Evolutionary conservation across 2,797 vertebrate genomes (phyloP).

Genomic region (Saguinus oedipus): DNA sequence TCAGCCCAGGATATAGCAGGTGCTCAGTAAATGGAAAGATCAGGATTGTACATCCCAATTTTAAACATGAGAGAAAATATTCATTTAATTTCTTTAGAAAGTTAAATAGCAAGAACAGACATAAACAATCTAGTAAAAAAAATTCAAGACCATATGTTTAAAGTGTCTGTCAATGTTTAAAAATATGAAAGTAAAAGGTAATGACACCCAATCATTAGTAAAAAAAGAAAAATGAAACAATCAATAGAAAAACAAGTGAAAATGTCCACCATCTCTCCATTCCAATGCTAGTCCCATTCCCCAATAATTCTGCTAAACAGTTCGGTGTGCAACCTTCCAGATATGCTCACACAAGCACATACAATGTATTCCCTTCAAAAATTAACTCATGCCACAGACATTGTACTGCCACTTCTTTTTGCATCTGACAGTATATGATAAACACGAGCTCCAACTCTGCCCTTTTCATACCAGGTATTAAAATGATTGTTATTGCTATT

Average conservation of each 20-base stretch:
- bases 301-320: neutral
- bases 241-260: neutral
- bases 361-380: neutral
- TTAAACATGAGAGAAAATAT: neutral
- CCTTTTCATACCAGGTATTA: neutral
- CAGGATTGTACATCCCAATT: neutral
- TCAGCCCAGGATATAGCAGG: neutral
- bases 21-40: neutral
- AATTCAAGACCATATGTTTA: neutral
- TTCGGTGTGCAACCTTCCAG: neutral
- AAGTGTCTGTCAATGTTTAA: neutral
- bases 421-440: neutral
- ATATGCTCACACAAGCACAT: rapidly evolving
- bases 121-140: neutral
- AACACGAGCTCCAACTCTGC: neutral
- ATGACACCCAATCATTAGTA: neutral
- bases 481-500: too few relatives aligned
- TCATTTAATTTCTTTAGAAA: neutral
- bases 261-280: neutral
- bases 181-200: neutral
- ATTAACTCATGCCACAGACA: neutral
- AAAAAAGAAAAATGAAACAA: neutral
- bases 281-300: neutral
- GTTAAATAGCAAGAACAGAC: neutral
- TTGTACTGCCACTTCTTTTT: neutral